phyloP scores from a whole-genome alignment of 2,797 vertebrate genomes.

The Enteromius fasciolatus region DNA sequence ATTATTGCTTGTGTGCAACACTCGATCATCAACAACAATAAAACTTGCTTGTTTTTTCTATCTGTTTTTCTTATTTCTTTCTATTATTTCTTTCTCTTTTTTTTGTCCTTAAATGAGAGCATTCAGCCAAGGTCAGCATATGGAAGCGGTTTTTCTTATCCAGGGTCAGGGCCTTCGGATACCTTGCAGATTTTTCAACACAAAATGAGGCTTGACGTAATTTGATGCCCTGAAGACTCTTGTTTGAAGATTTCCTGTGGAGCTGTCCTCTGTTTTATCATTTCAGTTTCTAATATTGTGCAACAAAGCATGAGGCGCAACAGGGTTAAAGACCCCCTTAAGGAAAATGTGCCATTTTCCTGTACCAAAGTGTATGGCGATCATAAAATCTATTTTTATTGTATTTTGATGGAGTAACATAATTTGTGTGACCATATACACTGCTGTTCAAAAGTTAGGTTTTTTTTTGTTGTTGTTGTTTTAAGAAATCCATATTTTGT shows the following conservation, averaged over 20 bases:
- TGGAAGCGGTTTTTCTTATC: conserved; percentile 30
- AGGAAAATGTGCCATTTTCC: conserved; percentile 33
- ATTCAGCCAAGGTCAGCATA: conserved; percentile 46
- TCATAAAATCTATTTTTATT: conserved; percentile 20
- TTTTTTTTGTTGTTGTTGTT: too few species aligned
- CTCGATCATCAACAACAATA: conserved; percentile 5
- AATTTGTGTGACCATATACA: conserved; percentile 9
- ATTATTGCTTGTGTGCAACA: neutral
- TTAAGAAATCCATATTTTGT: neutral
- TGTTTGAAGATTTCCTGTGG: neutral
- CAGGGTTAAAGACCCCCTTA: conserved; percentile 24
- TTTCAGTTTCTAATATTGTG: conserved; percentile 10
- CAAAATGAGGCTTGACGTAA: conserved; percentile 23
- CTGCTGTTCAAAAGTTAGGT: neutral
- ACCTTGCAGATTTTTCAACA: conserved; percentile 25
- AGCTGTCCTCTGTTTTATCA: conserved; percentile 23
- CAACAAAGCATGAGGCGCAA: conserved; percentile 29
- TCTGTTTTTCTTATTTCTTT: conserved; percentile 11
- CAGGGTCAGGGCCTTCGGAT: conserved; percentile 7
- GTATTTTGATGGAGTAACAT: conserved; percentile 9
- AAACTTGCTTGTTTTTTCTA: neutral
- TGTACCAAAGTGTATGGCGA: neutral
- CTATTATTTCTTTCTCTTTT: neutral
- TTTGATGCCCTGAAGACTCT: conserved; percentile 10
- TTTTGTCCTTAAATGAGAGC: neutral